phyloP scores from a whole-genome alignment of 2,797 vertebrate genomes.

The Crenichthys baileyi region DNA sequence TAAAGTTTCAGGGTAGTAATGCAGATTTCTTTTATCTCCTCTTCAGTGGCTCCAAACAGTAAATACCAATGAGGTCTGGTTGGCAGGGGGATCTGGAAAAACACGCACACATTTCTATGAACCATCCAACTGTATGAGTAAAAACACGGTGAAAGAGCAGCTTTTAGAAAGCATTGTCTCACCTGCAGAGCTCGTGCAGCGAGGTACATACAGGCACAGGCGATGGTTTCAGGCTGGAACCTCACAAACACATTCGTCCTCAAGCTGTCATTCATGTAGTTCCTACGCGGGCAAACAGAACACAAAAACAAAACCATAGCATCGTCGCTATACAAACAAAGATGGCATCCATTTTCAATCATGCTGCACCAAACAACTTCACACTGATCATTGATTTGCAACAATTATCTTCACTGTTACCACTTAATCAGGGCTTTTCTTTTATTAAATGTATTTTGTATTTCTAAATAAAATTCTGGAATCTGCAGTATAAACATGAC shows the following conservation, averaged over 20 bases:
- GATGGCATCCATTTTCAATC: constrained; percentile 1
- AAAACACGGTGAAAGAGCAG: background rate
- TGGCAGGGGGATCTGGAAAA: constrained; percentile 89
- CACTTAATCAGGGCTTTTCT: background rate
- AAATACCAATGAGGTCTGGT: constrained; percentile 94
- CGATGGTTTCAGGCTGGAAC: constrained; percentile 97
- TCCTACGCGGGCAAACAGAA: constrained; percentile 82
- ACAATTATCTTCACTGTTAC: background rate
- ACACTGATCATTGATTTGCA: background rate
- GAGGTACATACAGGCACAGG: constrained; percentile 98
- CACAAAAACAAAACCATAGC: constrained; percentile 72
- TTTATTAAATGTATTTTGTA: too few relatives aligned
- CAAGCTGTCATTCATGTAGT: constrained; percentile 99
- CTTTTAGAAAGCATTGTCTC: constrained; percentile 1
- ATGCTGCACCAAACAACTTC: constrained; percentile 1
- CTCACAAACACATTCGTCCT: constrained; percentile 98
- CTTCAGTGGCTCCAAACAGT: constrained; percentile 93
- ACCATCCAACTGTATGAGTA: background rate
- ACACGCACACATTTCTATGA: background rate
- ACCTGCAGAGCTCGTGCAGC: constrained; percentile 97
- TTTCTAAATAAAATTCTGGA: background rate
- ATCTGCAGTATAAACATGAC: background rate
- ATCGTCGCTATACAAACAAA: constrained; percentile 67
- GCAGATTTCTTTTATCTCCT: constrained; percentile 97
- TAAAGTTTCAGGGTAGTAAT: constrained; percentile 95